Evolutionary conservation across 2,113 vertebrate genomes (phyloP).

Genomic region (Anhinga rufa): DNA sequence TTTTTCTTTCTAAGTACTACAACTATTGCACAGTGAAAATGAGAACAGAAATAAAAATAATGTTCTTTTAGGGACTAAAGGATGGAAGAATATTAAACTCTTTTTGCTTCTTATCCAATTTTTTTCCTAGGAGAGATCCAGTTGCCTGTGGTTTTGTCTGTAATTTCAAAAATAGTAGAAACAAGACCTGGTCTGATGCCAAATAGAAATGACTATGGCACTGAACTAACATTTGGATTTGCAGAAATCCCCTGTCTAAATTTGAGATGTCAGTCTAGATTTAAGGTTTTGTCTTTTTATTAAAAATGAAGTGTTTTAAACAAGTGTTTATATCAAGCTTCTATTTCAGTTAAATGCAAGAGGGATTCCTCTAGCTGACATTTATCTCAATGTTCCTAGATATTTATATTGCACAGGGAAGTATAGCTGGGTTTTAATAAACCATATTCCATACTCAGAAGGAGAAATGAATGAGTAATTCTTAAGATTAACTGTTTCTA

Average conservation of each 20-base stretch:
- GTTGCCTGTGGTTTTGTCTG: slow-evolving; percentile 45
- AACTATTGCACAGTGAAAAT: background rate
- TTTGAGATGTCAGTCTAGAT: background rate
- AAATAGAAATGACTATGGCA: background rate
- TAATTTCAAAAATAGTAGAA: slow-evolving; percentile 37
- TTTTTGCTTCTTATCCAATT: background rate
- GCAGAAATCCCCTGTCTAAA: background rate
- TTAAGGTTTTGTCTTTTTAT: background rate
- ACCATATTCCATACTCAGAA: background rate
- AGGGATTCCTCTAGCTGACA: background rate
- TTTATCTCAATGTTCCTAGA: background rate
- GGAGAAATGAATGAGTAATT: background rate
- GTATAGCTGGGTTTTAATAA: background rate
- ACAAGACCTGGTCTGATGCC: background rate
- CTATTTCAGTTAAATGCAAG: background rate
- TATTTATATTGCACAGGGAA: background rate
- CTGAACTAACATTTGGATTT: background rate
- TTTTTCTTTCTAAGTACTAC: background rate
- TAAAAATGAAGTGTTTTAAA: background rate
- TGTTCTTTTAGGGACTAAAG: background rate
- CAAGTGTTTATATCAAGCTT: background rate
- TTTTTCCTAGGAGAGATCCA: slow-evolving; percentile 37
- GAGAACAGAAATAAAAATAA: slow-evolving; percentile 11
- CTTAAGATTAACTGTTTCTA: background rate
- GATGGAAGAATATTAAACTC: background rate